phyloP scores from a whole-genome alignment of 2,113 vertebrate genomes.

The Larimichthys crocea region DNA sequence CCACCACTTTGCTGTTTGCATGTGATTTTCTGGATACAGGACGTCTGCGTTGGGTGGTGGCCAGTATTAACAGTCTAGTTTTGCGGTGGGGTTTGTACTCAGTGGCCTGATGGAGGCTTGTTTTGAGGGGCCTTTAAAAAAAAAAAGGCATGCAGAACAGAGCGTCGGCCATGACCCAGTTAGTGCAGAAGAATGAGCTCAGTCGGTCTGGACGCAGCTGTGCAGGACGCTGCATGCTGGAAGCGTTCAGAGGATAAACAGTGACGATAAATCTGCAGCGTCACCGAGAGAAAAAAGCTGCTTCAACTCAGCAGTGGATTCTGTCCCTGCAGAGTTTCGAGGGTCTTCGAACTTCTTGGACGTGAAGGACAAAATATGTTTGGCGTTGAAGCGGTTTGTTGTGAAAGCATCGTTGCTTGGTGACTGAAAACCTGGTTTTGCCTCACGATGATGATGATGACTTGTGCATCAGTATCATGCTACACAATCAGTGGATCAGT shows the following conservation, averaged over 20 bases:
- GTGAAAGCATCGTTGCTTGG: background rate
- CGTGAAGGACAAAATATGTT: background rate
- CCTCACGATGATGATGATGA: too few relatives aligned
- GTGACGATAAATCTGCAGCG: background rate
- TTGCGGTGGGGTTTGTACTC: constrained; percentile 33
- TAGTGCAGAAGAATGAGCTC: constrained; percentile 17
- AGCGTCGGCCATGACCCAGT: constrained; percentile 29
- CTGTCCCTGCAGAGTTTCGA: background rate
- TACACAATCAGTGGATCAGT: too few relatives aligned
- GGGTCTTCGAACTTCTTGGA: background rate
- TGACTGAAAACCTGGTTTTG: background rate
- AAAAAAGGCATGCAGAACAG: constrained; percentile 7
- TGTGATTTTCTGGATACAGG: constrained; percentile 2
- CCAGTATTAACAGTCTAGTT: constrained; percentile 30
- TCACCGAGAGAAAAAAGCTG: background rate
- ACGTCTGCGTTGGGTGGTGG: constrained; percentile 11
- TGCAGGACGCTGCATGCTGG: background rate
- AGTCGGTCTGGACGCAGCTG: background rate
- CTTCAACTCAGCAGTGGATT: background rate
- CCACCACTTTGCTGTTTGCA: background rate
- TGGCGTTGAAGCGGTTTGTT: background rate
- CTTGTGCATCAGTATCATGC: background rate
- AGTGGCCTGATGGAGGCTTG: constrained; percentile 11
- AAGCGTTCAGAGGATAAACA: background rate
- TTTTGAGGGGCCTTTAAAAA: constrained; percentile 14